Conservation (phyloP, 2,113 vertebrate genomes). For the Chloebia gouldiae region DNA sequence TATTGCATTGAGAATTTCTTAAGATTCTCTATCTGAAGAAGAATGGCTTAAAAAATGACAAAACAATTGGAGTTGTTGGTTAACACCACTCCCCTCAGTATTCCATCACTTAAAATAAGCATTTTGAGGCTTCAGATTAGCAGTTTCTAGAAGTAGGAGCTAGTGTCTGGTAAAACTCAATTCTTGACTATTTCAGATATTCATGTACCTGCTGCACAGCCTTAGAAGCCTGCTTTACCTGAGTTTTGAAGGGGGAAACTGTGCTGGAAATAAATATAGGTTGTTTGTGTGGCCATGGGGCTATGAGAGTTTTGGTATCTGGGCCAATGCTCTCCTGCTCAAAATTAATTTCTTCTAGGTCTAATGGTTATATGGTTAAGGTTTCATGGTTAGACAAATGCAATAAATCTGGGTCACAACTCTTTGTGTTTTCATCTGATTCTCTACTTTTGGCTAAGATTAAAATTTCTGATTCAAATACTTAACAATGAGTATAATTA, state of each 20-base stretch:
- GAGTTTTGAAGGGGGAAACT: not conserved
- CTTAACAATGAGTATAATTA: not conserved
- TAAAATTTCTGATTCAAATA: not conserved
- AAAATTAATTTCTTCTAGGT: not conserved
- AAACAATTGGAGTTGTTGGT: not conserved
- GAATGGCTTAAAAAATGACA: not conserved
- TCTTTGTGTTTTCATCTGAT: not conserved
- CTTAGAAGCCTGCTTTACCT: not conserved
- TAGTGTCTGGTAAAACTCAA: not conserved
- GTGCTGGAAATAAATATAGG: not conserved
- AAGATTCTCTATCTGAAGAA: not conserved
- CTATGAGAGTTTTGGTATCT: not conserved
- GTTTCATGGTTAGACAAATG: not conserved
- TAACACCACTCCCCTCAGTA: not conserved
- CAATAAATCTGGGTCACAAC: not conserved
- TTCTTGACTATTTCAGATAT: not conserved
- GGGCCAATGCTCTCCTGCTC: not conserved
- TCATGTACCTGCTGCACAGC: not conserved
- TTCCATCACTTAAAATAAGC: not conserved
- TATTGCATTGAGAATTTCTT: not conserved
- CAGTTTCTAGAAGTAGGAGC: rapidly evolving
- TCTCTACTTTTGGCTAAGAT: not conserved
- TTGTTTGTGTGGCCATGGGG: not conserved
- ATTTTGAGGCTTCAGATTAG: not conserved
- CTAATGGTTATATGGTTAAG: not conserved